phyloP scores from a whole-genome alignment of 2,113 vertebrate genomes.

The Gambusia affinis region DNA sequence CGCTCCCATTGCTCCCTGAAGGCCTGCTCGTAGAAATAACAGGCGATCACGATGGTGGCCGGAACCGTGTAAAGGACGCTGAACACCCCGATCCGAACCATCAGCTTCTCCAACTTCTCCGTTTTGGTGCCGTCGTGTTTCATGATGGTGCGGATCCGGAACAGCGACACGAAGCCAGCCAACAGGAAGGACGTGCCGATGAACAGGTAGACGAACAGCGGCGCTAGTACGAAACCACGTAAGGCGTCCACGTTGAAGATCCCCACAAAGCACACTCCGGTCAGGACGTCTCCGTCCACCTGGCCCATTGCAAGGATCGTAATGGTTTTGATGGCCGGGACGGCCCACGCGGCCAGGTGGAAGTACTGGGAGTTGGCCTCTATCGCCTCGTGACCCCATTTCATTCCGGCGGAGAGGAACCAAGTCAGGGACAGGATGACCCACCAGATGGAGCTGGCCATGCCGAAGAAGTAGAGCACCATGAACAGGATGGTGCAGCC shows the following conservation, averaged over 20 bases:
- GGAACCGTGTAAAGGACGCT: slow-evolving; percentile 97
- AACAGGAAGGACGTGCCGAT: slow-evolving; percentile 97
- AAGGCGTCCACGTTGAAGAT: slow-evolving; percentile 92
- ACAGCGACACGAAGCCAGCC: slow-evolving; percentile 95
- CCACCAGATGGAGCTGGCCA: slow-evolving; percentile 99
- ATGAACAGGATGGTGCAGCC: slow-evolving; percentile 99
- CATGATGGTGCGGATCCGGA: slow-evolving; percentile 98
- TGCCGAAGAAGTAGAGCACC: slow-evolving; percentile 98
- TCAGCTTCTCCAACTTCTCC: slow-evolving; percentile 96
- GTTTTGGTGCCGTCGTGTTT: slow-evolving; percentile 98
- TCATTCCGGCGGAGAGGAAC: slow-evolving; percentile 98
- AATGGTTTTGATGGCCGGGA: slow-evolving; percentile 96
- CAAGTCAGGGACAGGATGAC: slow-evolving; percentile 96
- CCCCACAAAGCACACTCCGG: slow-evolving; percentile 95
- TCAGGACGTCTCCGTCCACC: slow-evolving; percentile 94
- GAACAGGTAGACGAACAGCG: slow-evolving; percentile 96
- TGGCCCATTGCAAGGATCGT: slow-evolving; percentile 97
- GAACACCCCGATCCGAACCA: slow-evolving; percentile 98
- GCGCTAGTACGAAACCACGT: slow-evolving; percentile 93
- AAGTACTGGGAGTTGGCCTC: slow-evolving; percentile 98
- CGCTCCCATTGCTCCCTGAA: slow-evolving; percentile 96
- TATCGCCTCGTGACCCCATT: slow-evolving; percentile 98
- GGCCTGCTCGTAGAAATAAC: slow-evolving; percentile 98
- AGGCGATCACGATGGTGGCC: slow-evolving; percentile 95
- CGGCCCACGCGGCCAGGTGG: slow-evolving; percentile 96